phyloP scores from a whole-genome alignment of 1,140 invertebrate genomes.

The Zaprionus ghesquierei region DNA sequence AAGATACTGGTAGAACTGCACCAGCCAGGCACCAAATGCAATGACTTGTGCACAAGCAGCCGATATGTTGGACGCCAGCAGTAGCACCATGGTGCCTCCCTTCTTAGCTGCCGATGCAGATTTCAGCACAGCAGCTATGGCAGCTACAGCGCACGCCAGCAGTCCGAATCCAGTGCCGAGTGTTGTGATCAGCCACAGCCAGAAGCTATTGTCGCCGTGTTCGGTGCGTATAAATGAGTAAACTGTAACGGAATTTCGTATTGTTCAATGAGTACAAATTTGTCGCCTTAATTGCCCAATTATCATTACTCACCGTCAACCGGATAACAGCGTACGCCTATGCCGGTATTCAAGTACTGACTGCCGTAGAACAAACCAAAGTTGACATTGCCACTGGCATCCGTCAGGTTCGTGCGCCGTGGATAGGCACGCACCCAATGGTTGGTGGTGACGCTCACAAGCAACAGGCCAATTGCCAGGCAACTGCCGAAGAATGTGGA shows the following conservation, averaged over 20 bases:
- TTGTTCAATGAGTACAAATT: not conserved
- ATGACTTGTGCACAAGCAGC: conserved; percentile 71
- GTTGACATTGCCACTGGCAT: conserved; percentile 90
- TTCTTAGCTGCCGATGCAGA: conserved; percentile 76
- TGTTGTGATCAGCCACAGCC: conserved; percentile 75
- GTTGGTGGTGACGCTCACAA: conserved; percentile 92
- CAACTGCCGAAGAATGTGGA: conserved; percentile 94
- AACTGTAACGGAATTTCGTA: conserved; percentile 37
- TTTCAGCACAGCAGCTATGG: conserved; percentile 76
- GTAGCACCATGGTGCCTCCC: conserved; percentile 70
- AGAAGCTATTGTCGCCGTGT: conserved; percentile 70
- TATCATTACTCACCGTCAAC: conserved; percentile 58
- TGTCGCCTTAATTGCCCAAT: not conserved
- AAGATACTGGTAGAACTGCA: conserved; percentile 79
- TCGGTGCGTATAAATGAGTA: conserved; percentile 73
- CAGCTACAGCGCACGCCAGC: conserved; percentile 70
- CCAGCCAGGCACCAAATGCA: conserved; percentile 77
- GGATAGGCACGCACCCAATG: conserved; percentile 93
- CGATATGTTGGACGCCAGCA: conserved; percentile 70
- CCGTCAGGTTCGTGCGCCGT: conserved; percentile 86
- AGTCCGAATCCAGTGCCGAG: conserved; percentile 76
- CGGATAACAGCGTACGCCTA: conserved; percentile 87
- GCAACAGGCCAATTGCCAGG: conserved; percentile 90
- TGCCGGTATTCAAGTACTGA: conserved; percentile 91
- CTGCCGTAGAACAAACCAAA: conserved; percentile 93